Percentiles rank a stretch among this genome's conserved stretches.
Evolutionary conservation across 2,888 invertebrate genomes (phyloP).

Genomic region (Leptothorax acervorum): DNA sequence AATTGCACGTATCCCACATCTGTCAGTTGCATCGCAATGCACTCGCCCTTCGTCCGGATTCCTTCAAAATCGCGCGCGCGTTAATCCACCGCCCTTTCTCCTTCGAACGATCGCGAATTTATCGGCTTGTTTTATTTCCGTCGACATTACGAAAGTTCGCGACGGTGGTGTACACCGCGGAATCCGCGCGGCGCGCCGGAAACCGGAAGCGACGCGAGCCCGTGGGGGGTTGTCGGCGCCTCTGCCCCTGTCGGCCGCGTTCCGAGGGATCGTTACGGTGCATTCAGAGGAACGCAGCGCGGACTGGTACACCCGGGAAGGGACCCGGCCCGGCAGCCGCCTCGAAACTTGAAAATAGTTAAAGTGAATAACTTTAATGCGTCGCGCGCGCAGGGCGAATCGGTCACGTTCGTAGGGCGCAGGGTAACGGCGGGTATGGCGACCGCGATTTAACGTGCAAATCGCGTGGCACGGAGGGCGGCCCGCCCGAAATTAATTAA

Average conservation of each 20-base stretch:
- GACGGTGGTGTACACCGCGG: slow-evolving; percentile 33
- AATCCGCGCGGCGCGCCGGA: slow-evolving; percentile 60
- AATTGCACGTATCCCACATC: neutral
- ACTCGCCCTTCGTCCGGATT: neutral
- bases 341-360: slow-evolving; percentile 71
- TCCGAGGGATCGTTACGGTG: slow-evolving; percentile 63
- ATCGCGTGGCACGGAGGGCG: slow-evolving; percentile 32
- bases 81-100: neutral
- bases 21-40: neutral
- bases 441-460: slow-evolving; percentile 44
- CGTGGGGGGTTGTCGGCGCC: slow-evolving; percentile 29
- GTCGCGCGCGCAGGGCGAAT: slow-evolving; percentile 49
- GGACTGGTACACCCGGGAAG: slow-evolving; percentile 55
- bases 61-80: neutral
- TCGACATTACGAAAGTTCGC: slow-evolving; percentile 53
- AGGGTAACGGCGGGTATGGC: slow-evolving; percentile 8
- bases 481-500: slow-evolving; percentile 36
- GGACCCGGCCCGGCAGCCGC: slow-evolving; percentile 34
- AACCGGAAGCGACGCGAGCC: slow-evolving; percentile 55
- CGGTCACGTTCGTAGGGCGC: slow-evolving; percentile 41
- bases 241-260: slow-evolving; percentile 48
- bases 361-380: slow-evolving; percentile 72
- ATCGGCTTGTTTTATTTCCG: slow-evolving; percentile 48
- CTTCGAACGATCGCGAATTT: slow-evolving; percentile 14
- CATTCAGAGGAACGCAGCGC: slow-evolving; percentile 62